Conservation (phyloP, 2,797 vertebrate species). For the Halcyon chelicuti region DNA sequence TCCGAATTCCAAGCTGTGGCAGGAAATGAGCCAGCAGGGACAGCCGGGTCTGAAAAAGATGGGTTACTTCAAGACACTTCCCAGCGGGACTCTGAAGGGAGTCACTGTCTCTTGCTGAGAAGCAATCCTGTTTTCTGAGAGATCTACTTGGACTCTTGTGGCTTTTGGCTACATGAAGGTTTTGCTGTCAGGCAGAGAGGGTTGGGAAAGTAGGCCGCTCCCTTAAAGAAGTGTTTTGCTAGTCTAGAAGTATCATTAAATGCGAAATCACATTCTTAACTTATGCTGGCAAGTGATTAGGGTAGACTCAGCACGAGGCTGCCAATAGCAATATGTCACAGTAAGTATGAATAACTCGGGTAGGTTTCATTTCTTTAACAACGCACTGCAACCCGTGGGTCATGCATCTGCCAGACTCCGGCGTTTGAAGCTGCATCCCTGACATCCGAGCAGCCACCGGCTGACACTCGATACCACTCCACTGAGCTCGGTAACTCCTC, state of each 20-base stretch:
- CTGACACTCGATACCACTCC: background rate
- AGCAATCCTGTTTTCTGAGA: conserved; percentile 6
- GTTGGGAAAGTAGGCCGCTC: conserved; percentile 22
- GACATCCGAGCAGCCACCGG: conserved; percentile 39
- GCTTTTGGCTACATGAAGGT: background rate
- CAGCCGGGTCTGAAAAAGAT: background rate
- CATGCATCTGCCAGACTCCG: conserved; percentile 42
- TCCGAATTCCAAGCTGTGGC: conserved; percentile 9
- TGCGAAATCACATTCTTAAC: conserved; percentile 64
- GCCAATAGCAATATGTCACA: conserved; percentile 58
- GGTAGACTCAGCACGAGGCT: conserved; percentile 38
- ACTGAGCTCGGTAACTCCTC: conserved; percentile 6
- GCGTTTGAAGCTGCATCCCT: conserved; percentile 33
- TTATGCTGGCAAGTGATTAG: conserved; percentile 67
- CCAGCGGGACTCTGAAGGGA: background rate
- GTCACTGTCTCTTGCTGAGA: background rate
- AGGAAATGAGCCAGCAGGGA: conserved; percentile 34
- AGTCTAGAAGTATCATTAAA: conserved; percentile 46
- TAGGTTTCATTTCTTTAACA: conserved; percentile 60
- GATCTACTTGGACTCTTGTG: background rate
- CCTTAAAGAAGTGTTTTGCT: conserved; percentile 10
- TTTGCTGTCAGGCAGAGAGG: background rate
- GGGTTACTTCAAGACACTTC: background rate
- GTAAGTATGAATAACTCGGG: background rate
- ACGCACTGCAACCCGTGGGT: background rate